Conservation (phyloP, 2,113 vertebrate genomes). For the Osmerus mordax region DNA sequence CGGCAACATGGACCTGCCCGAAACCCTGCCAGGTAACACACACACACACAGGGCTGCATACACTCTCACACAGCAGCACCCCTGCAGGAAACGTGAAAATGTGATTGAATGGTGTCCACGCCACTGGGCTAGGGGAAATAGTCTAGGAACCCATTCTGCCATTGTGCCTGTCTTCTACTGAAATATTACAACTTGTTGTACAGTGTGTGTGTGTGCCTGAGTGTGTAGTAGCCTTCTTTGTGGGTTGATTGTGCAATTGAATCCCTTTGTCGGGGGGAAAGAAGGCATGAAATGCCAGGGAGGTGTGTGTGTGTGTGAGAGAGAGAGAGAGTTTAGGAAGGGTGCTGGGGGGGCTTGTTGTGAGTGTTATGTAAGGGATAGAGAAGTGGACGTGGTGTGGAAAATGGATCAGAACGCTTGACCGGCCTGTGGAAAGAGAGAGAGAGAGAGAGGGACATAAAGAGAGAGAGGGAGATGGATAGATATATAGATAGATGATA, state of each 20-base stretch:
- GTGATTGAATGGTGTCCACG: too few relatives aligned
- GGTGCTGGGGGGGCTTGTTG: not conserved
- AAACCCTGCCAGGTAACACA: conserved; percentile 66
- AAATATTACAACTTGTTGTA: not conserved
- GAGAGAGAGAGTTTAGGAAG: not conserved
- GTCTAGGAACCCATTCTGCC: too few relatives aligned
- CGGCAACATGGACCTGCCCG: conserved; percentile 65
- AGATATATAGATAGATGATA: too few relatives aligned
- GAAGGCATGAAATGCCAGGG: conserved; percentile 28
- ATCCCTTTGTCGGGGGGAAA: conserved; percentile 24
- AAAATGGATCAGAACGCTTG: conserved; percentile 17
- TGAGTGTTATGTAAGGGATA: conserved; percentile 17
- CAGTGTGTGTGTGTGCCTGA: conserved; percentile 3
- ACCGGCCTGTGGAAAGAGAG: conserved; percentile 5
- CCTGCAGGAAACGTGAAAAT: too few relatives aligned
- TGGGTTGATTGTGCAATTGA: not conserved
- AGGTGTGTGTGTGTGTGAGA: not conserved
- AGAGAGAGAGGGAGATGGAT: not conserved
- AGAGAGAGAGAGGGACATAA: not conserved
- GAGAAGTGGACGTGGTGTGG: conserved; percentile 10
- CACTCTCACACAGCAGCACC: too few relatives aligned
- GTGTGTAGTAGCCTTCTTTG: conserved; percentile 17
- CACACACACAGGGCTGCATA: not conserved
- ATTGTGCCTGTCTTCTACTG: too few relatives aligned
- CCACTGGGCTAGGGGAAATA: too few relatives aligned